Conservation (phyloP, 1,140 invertebrate species). For the Zaprionus taronus region DNA sequence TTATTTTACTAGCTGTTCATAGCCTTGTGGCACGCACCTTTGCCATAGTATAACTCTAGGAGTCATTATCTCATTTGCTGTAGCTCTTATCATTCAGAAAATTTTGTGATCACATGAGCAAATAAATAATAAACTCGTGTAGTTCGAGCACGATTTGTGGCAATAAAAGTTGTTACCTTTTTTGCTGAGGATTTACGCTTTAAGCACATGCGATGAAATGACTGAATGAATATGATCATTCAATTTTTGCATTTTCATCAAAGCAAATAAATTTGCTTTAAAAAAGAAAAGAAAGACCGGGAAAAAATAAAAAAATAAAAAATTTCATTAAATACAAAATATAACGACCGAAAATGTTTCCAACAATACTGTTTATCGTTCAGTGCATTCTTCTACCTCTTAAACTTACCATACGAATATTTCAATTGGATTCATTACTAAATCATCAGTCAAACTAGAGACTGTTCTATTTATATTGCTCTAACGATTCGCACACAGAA, state of each 20-base stretch:
- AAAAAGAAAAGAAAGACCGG: background rate
- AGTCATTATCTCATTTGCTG: background rate
- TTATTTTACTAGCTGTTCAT: background rate
- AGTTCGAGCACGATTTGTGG: background rate
- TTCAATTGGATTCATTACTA: background rate
- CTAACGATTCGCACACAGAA: background rate
- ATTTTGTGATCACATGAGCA: conserved; percentile 3
- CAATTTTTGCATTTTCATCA: background rate
- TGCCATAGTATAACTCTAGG: background rate
- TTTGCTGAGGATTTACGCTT: background rate
- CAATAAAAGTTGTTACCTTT: background rate
- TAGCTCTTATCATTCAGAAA: background rate
- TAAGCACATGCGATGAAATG: background rate
- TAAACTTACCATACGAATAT: too few species aligned
- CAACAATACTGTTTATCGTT: too few species aligned
- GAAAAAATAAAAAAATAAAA: too few species aligned
- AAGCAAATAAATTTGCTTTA: background rate
- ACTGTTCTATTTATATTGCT: background rate
- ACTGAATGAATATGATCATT: background rate
- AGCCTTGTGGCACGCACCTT: background rate
- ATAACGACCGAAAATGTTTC: too few species aligned
- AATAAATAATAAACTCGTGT: background rate
- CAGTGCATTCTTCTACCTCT: too few species aligned
- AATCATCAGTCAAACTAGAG: background rate
- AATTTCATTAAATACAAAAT: too few species aligned